Evolutionary conservation across 2,113 vertebrate species (phyloP), one percentile per base, ranked within the genome.

Genomic region (Syngnathoides biaculeatus): DNA sequence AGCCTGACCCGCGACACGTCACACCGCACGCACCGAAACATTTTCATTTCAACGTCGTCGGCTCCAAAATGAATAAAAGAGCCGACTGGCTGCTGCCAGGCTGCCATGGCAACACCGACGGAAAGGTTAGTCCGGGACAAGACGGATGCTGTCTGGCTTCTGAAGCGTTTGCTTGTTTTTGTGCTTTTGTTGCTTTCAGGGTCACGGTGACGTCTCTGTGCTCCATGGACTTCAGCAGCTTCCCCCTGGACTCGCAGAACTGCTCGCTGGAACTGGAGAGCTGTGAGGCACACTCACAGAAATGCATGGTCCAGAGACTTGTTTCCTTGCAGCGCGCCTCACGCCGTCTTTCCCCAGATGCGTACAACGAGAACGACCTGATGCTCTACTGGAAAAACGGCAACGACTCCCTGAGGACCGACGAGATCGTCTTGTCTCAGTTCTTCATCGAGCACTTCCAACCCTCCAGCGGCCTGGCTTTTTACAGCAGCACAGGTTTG

Each of bases 301-400:
- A n/a, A n/a, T n/a, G n/a, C n/a, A n/a, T n/a, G n/a, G n/a, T n/a
- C n/a, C n/a, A 35, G 30, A 35, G 30, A 35, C 30, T 35, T 35
- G 30, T 6, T 35, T 35, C 30, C 30, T 35, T 35, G 6, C 30
- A 35, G 6, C 6, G 30, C 43, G 10, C n/a, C 27, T 35, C 26
- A 17, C 50, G 13, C 73, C 73, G 68, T 77, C 42, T 75, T 68
- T 78, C 0, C 64, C 5, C 61, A 97, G 95, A 96, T 75, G 95
- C 95, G 0, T 98, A 95, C 69, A 97, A 92, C 74, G 95, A 98
- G 82, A 94, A 96, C 22, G 95, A 96, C 83, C 85, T 97, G 67
- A 96, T 97, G 94, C 78, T 96, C 0, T 98, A 96, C 86, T 97
- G 95, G 95, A 96, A 95, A 85, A 92, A 92, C 0, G 95, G 95